Evolutionary conservation across 2,797 vertebrate genomes (phyloP), one percentile per base, ranked within the genome.

Genomic region (Ctenochaetus hawaiiensis): DNA sequence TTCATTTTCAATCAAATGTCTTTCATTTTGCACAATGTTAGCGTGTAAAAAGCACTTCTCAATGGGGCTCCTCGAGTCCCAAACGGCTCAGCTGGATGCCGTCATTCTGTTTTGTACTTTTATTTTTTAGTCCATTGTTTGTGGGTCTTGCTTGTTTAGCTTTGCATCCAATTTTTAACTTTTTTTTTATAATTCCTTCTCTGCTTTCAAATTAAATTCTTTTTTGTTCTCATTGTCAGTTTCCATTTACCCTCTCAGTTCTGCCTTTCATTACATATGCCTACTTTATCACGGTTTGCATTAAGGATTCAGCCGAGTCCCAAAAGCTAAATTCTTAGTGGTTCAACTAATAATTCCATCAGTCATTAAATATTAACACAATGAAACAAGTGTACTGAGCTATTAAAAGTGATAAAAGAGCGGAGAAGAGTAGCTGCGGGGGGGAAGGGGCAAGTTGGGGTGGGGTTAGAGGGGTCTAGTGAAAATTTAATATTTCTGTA

Each of bases 311-410:
- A 77, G 47, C 63, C 44, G 17, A 17, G 49, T 88, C 71, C 73
- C 64, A 68, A 69, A 59, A 80, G 68, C 65, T 75, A 18, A 84
- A 80, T 72, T 23, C 77, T 81, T 59, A 74, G 73, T 23, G 62
- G 68, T 79, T 83, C 45, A 64, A 61, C 68, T 75, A 72, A 87
- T 87, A 81, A 79, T 80, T 88, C 56, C 73, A 79, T 77, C 47
- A 88, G 60, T 70, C 77, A 87, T 93, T 89, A 89, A 91, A 90
- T 89, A 91, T 91, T 89, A 90, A 92, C 47, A 72, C 54, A 83
- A 85, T 85, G 66, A 90, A 90, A 83, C 74, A 54, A 83, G 67
- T 77, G 85, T 89, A 69, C 75, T 51, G 23, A 75, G 73, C 80
- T 85, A 71, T 77, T 78, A 79, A 80, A 89, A 76, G 63, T 71